Conservation (phyloP, 2,113 vertebrate genomes). For the Atractosteus spatula region DNA sequence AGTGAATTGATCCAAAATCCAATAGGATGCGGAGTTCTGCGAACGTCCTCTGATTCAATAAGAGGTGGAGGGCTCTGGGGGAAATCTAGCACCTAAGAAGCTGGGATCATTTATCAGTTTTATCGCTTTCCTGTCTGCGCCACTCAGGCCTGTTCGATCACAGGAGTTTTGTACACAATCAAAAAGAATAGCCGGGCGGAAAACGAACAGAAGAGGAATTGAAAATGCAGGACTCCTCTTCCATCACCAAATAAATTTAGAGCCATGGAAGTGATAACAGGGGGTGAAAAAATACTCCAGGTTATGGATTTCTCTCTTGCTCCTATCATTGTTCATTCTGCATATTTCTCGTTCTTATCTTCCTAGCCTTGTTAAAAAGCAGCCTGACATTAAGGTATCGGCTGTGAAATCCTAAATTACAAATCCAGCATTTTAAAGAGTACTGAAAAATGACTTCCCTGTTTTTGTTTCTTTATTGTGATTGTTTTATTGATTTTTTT, state of each 20-base stretch:
- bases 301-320: too few species aligned
- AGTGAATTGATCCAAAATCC: constrained; percentile 66
- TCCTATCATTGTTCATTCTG: too few species aligned
- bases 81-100: constrained; percentile 36
- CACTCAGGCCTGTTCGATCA: constrained; percentile 39
- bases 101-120: constrained; percentile 64
- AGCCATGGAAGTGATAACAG: constrained; percentile 53
- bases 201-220: not conserved
- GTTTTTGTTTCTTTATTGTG: too few species aligned
- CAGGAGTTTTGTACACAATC: constrained; percentile 15
- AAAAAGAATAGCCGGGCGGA: not conserved
- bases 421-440: too few species aligned
- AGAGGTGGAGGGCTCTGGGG: constrained; percentile 34
- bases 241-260: constrained; percentile 32
- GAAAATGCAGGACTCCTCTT: constrained; percentile 20
- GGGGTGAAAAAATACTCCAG: constrained; percentile 11
- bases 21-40: constrained; percentile 59
- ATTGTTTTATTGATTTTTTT: too few species aligned
- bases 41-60: constrained; percentile 61
- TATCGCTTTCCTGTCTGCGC: constrained; percentile 60
- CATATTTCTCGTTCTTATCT: too few species aligned
- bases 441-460: too few species aligned
- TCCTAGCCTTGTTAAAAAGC: too few species aligned
- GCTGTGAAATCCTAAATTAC: too few species aligned
- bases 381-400: too few species aligned